Evolutionary conservation across 2,797 vertebrate species (phyloP).

Genomic region (Poeciliopsis infans): DNA sequence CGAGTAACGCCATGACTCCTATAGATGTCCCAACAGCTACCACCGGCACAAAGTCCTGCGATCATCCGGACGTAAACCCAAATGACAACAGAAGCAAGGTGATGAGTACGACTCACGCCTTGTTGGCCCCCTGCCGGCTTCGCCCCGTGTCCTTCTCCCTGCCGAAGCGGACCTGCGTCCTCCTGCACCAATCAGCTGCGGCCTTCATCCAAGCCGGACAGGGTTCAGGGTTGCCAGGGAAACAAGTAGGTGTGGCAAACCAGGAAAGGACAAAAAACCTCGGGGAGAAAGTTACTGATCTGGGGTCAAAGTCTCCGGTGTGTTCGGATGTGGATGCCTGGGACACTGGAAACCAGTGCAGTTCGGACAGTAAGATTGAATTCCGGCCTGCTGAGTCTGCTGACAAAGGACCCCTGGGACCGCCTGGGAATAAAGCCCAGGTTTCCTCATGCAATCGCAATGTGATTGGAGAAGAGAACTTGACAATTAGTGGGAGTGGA

Average conservation of each 20-base stretch:
- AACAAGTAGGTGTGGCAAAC: conserved; percentile 24
- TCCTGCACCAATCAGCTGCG: conserved; percentile 74
- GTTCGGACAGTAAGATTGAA: conserved; percentile 44
- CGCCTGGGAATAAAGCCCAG: conserved; percentile 44
- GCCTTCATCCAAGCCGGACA: conserved; percentile 70
- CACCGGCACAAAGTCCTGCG: conserved; percentile 8
- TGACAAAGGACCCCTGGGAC: conserved; percentile 30
- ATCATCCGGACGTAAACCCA: neutral
- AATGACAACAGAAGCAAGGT: conserved; percentile 8
- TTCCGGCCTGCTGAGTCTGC: conserved; percentile 35
- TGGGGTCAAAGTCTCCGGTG: conserved; percentile 36
- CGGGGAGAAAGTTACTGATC: conserved; percentile 29
- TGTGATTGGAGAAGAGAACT: conserved; percentile 39
- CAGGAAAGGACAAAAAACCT: conserved; percentile 47
- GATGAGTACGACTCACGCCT: neutral
- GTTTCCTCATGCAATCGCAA: conserved; percentile 49
- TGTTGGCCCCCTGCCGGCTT: conserved; percentile 38
- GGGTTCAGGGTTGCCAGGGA: conserved; percentile 37
- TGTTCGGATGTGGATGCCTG: conserved; percentile 32
- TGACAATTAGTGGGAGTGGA: conserved; percentile 33
- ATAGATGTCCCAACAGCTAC: conserved; percentile 28
- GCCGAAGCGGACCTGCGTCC: conserved; percentile 72
- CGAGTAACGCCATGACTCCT: conserved; percentile 19
- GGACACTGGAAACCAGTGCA: conserved; percentile 52
- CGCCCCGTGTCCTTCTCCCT: conserved; percentile 76